Evolutionary conservation across 2,888 invertebrate species (phyloP), one percentile per base, ranked within the genome.

Genomic region (Hirtodrosophila duncani): DNA sequence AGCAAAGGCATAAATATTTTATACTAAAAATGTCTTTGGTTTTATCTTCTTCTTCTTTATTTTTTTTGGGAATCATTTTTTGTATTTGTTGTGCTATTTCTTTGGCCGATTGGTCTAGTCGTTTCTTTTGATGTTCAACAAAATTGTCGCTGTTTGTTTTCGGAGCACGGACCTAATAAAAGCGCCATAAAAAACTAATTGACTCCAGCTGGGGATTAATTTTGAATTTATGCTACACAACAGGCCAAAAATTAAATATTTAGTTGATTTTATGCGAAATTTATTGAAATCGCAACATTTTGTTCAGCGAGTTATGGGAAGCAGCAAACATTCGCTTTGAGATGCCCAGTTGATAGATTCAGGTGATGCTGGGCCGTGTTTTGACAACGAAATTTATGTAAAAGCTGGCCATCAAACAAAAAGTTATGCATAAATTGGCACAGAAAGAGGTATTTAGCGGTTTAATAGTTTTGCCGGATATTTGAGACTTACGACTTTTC

Each of bases 151-250:
- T 6, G 36, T 39, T 38, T 45, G 14, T 36, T 36, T 36, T 34
- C n/a, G n/a, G 3, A 20, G 5, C 7, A 6, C 7, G 4, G 41
- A 13, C n/a, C 43, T 30, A 42, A 79, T 78, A 67, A 82, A 82
- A 69, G 55, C 60, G 62, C 63, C 49, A 64, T 79, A 67, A 82
- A 82, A 59, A 67, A 82, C 82, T 81, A 80, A 80, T 80, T 80
- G 71, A 82, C 63, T 70, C 48, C 41, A 60, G 45, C 57, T 53
- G 60, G 39, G 63, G 67, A 78, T 81, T 81, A 78, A 67, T 69
- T 74, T 62, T 67, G 65, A 81, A 77, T 81, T 78, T 74, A 81
- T 81, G 81, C 67, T 74, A 69, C 62, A 80, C 81, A 74, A 72
- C 75, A 67, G 18, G 41, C 64, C n/a, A 38, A 67, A 64, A 31